Conservation (phyloP, 2,888 invertebrate species). For the Erynnis tages region DNA sequence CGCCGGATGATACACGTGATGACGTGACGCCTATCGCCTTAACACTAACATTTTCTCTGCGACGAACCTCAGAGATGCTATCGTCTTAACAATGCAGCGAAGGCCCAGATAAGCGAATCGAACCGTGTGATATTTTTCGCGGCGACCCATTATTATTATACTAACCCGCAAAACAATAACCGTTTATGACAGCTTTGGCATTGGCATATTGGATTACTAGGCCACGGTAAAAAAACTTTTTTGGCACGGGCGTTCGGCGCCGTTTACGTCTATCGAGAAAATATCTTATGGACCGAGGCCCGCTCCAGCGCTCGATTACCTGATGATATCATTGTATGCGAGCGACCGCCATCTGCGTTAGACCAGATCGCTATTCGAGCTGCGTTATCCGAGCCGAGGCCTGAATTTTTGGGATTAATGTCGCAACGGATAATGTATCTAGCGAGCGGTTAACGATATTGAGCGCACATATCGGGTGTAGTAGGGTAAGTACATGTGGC, state of each 20-base stretch:
- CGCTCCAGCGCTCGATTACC: slow-evolving; percentile 38
- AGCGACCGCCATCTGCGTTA: slow-evolving; percentile 37
- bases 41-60: slow-evolving; percentile 10
- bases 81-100: slow-evolving; percentile 13
- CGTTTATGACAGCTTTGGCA: slow-evolving; percentile 64
- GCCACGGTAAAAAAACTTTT: slow-evolving; percentile 41
- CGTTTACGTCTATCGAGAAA: slow-evolving; percentile 65
- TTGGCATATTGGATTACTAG: slow-evolving; percentile 73
- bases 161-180: slow-evolving; percentile 27
- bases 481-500: slow-evolving; percentile 48
- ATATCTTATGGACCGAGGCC: slow-evolving; percentile 47
- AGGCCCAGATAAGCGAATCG: slow-evolving; percentile 14
- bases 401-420: slow-evolving; percentile 9
- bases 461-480: slow-evolving; percentile 28
- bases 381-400: slow-evolving; percentile 11
- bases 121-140: slow-evolving; percentile 20
- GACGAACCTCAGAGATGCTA: not conserved
- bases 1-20: slow-evolving; percentile 29
- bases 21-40: slow-evolving; percentile 14
- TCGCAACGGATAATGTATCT: slow-evolving; percentile 55
- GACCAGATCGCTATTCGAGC: not conserved
- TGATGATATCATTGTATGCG: slow-evolving; percentile 57
- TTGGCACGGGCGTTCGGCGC: slow-evolving; percentile 56
- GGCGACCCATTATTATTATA: slow-evolving; percentile 28
- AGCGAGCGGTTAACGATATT: slow-evolving; percentile 65